Conservation (phyloP, 2,113 vertebrate species). For the Calcarius ornatus region DNA sequence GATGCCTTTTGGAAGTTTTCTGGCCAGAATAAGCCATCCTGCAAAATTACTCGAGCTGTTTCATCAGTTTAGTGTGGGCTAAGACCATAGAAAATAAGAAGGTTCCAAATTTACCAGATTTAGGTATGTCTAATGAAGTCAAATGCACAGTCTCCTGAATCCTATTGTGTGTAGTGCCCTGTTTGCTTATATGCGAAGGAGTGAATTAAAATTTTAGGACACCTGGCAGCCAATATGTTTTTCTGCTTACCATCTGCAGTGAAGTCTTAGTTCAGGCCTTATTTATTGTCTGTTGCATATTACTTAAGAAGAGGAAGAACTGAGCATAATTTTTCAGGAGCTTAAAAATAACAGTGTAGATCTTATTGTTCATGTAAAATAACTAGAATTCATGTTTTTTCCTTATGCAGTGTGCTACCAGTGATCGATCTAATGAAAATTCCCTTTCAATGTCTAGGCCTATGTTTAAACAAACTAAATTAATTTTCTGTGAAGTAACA, state of each 20-base stretch:
- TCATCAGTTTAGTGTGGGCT: neutral
- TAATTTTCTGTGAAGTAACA: neutral
- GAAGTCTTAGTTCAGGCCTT: neutral
- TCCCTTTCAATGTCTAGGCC: neutral
- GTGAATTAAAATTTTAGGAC: neutral
- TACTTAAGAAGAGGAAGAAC: neutral
- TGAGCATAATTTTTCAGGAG: neutral
- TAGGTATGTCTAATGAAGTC: neutral
- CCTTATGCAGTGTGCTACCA: neutral
- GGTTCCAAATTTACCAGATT: neutral
- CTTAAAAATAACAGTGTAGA: neutral
- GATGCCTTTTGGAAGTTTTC: neutral
- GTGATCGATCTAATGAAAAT: neutral
- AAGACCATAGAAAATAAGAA: neutral
- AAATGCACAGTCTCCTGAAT: neutral
- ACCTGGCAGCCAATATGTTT: neutral
- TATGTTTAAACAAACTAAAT: neutral
- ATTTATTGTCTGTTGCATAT: neutral
- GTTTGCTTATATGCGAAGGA: neutral
- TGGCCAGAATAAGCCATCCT: neutral
- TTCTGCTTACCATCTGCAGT: neutral
- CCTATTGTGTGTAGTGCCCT: neutral
- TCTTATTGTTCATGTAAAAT: neutral
- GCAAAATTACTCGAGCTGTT: neutral
- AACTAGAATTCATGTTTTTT: neutral